phyloP scores from a whole-genome alignment of 2,113 vertebrate genomes.

The Anhinga anhinga region DNA sequence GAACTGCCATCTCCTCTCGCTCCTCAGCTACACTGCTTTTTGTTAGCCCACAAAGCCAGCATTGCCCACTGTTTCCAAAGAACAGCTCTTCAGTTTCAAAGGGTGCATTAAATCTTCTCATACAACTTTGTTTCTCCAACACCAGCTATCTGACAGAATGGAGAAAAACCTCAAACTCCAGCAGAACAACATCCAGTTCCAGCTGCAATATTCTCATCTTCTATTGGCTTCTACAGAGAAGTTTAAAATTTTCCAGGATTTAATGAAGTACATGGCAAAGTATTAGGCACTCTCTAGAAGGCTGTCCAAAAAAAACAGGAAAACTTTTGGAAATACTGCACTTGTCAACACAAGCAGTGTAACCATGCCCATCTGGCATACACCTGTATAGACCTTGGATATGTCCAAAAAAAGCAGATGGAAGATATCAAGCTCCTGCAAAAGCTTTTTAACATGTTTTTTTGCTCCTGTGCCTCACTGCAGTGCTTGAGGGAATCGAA shows the following conservation, averaged over 20 bases:
- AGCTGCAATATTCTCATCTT: constrained; percentile 34
- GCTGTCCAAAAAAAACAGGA: constrained; percentile 46
- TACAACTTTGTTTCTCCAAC: background rate
- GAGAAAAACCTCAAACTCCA: background rate
- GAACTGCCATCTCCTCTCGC: background rate
- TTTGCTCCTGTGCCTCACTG: background rate
- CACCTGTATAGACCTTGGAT: constrained; percentile 43
- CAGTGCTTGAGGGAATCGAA: background rate
- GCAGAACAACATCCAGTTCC: background rate
- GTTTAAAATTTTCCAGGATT: constrained; percentile 50
- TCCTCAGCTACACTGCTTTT: background rate
- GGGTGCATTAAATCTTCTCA: background rate
- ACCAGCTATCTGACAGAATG: background rate
- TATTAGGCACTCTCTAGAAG: constrained; percentile 33
- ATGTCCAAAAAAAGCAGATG: background rate
- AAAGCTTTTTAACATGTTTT: background rate
- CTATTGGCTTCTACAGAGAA: constrained; percentile 19
- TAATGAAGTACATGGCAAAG: constrained; percentile 38
- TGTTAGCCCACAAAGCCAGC: background rate
- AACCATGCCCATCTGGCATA: constrained; percentile 56
- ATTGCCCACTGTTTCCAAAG: background rate
- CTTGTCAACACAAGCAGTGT: constrained; percentile 36
- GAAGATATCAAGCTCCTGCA: background rate
- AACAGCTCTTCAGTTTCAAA: background rate
- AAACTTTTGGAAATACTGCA: constrained; percentile 14